phyloP scores from a whole-genome alignment of 2,113 vertebrate species.

The Oryzias melastigma region DNA sequence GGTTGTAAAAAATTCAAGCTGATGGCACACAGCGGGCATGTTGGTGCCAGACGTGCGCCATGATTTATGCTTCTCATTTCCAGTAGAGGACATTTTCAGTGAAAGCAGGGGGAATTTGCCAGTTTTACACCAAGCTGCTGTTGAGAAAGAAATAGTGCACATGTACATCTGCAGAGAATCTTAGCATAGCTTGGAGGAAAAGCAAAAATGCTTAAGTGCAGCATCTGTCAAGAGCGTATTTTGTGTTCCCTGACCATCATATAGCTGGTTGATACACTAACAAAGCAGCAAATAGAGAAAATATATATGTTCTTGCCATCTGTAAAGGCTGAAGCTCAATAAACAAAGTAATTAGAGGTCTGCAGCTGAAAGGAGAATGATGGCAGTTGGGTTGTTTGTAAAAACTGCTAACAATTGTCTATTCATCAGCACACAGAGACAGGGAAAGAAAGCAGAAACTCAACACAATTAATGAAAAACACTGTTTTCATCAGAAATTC shows the following conservation, averaged over 20 bases:
- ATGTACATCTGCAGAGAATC: constrained; percentile 33
- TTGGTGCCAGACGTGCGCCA: constrained; percentile 50
- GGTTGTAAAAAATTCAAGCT: constrained; percentile 75
- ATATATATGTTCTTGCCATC: constrained; percentile 13
- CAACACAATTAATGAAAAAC: not conserved
- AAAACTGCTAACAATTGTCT: not conserved
- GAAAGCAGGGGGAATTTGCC: constrained; percentile 61
- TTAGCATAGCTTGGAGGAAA: constrained; percentile 26
- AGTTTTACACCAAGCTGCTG: constrained; percentile 50
- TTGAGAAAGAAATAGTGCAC: constrained; percentile 40
- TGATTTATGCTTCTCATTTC: constrained; percentile 75
- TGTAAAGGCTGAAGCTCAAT: constrained; percentile 21
- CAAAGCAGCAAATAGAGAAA: constrained; percentile 21
- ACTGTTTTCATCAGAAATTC: not conserved
- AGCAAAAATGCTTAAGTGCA: constrained; percentile 18
- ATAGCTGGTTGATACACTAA: constrained; percentile 13
- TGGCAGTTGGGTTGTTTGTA: not conserved
- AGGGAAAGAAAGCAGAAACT: not conserved
- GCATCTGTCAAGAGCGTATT: constrained; percentile 31
- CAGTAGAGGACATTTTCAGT: constrained; percentile 66
- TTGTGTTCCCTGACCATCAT: constrained; percentile 7
- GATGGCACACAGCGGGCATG: constrained; percentile 68
- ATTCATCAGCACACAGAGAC: not conserved
- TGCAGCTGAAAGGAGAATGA: constrained; percentile 9
- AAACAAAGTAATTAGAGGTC: constrained; percentile 24